A percentile compares a stretch with the other conserved stretches of the same genome.
Evolutionary conservation across 2,888 invertebrate genomes (phyloP).

Genomic region (Didymodactylos carnosus): DNA sequence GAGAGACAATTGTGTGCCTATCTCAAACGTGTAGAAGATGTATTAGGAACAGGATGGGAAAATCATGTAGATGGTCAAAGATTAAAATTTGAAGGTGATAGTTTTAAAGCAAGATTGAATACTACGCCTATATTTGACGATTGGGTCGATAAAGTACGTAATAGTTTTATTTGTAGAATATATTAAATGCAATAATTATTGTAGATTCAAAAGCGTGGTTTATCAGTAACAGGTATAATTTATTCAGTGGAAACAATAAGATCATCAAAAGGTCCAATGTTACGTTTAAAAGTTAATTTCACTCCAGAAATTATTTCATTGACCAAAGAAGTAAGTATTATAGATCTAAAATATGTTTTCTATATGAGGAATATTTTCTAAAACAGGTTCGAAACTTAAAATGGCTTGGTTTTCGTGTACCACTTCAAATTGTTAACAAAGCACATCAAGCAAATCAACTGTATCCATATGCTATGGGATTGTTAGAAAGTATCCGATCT

Average conservation of each 20-base stretch:
- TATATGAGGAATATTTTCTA: background rate
- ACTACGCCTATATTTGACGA: slow-evolving; percentile 94
- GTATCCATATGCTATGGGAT: slow-evolving; percentile 91
- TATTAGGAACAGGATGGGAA: slow-evolving; percentile 95
- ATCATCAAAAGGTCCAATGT: slow-evolving; percentile 2
- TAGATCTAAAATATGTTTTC: slow-evolving; percentile 5
- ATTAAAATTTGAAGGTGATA: slow-evolving; percentile 80
- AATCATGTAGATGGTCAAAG: slow-evolving; percentile 95
- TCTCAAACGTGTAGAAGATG: slow-evolving; percentile 86
- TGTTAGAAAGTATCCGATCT: slow-evolving; percentile 66
- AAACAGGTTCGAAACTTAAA: slow-evolving; percentile 38
- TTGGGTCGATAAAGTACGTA: slow-evolving; percentile 49
- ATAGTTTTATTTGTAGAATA: slow-evolving; percentile 37
- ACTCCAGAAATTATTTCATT: slow-evolving; percentile 90
- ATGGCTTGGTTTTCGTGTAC: slow-evolving; percentile 69
- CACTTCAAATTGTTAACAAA: slow-evolving; percentile 89
- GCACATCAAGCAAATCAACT: slow-evolving; percentile 95
- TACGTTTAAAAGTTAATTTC: slow-evolving; percentile 50
- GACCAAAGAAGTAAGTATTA: slow-evolving; percentile 71
- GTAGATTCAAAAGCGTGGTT: slow-evolving; percentile 63
- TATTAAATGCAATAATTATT: background rate
- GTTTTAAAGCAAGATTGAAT: slow-evolving; percentile 80
- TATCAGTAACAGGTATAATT: slow-evolving; percentile 28
- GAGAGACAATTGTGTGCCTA: slow-evolving; percentile 89
- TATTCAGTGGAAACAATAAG: slow-evolving; percentile 4